Evolutionary conservation across 1,140 invertebrate genomes (phyloP).

Genomic region (Drosophila aff.): DNA sequence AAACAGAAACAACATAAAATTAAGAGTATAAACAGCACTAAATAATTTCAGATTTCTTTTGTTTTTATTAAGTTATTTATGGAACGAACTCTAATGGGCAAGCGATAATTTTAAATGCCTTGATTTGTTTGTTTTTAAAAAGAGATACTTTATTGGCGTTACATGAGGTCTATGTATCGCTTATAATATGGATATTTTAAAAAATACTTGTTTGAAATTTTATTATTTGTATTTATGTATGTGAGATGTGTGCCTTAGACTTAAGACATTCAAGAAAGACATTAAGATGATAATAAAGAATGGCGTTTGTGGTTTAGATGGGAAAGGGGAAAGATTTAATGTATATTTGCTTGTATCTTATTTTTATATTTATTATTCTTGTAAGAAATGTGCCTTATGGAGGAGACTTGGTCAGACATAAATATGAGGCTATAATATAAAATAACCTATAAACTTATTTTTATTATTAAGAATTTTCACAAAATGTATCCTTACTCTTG

Average conservation of each 20-base stretch:
- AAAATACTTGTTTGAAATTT: neutral
- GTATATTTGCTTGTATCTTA: no score
- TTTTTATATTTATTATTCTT: no score
- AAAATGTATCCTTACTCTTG: no score
- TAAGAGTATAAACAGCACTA: conserved; percentile 3
- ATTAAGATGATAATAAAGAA: no score
- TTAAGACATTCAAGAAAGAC: neutral
- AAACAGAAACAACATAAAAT: conserved; percentile 3
- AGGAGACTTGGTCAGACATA: no score
- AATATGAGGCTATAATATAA: no score
- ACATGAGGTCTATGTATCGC: neutral
- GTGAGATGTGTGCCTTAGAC: neutral
- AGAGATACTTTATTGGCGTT: neutral
- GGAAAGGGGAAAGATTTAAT: no score
- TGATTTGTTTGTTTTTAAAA: conserved; percentile 3
- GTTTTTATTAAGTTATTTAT: conserved; percentile 1
- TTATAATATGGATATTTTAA: neutral
- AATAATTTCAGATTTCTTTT: neutral
- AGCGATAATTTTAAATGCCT: neutral
- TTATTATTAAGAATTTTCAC: no score
- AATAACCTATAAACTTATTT: no score
- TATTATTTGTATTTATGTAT: neutral
- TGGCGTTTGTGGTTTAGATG: neutral
- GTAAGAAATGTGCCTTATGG: no score
- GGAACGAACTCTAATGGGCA: neutral